Percentiles rank a stretch among this genome's conserved stretches.
Conservation (phyloP, 1,140 invertebrate species). For the Apis dorsata region DNA sequence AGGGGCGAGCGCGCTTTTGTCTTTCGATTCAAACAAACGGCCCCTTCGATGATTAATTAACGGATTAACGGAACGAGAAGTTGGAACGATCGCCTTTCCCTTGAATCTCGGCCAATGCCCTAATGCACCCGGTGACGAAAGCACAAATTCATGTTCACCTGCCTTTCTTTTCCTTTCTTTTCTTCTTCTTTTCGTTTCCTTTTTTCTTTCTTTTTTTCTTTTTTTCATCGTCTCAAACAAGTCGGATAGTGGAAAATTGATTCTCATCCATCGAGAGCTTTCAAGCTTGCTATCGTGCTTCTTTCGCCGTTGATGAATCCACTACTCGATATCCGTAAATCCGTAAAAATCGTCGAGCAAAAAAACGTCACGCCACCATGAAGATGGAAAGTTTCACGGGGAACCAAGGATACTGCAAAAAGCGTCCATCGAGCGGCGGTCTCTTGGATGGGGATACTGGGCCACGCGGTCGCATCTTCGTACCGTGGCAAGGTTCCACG, state of each 20-base stretch:
- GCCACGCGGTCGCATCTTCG: neutral
- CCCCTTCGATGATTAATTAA: conserved; percentile 30
- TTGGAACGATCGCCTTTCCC: conserved; percentile 28
- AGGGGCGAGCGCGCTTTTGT: neutral
- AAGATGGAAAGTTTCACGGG: conserved; percentile 25
- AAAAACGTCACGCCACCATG: neutral
- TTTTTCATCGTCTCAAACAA: no score
- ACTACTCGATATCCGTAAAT: no score
- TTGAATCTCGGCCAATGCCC: conserved; percentile 1
- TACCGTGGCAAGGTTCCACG: neutral
- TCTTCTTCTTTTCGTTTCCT: no score
- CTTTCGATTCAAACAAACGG: conserved; percentile 26
- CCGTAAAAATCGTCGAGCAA: conserved; percentile 7
- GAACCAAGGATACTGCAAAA: neutral
- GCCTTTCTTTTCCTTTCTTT: no score
- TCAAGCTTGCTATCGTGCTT: neutral
- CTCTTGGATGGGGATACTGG: neutral
- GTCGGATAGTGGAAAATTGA: conserved; percentile 6
- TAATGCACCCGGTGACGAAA: neutral
- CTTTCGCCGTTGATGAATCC: neutral
- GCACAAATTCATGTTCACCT: neutral
- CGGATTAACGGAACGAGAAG: neutral
- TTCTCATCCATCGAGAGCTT: neutral
- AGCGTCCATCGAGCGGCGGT: neutral
- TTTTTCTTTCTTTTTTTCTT: no score